Percentiles rank a stretch among this genome's conserved stretches.
These are phyloP conservation scores for Netelia fuscicornis DNA, from an alignment of 2,888 invertebrate genomes.

Conservation along the genomic window DNA sequence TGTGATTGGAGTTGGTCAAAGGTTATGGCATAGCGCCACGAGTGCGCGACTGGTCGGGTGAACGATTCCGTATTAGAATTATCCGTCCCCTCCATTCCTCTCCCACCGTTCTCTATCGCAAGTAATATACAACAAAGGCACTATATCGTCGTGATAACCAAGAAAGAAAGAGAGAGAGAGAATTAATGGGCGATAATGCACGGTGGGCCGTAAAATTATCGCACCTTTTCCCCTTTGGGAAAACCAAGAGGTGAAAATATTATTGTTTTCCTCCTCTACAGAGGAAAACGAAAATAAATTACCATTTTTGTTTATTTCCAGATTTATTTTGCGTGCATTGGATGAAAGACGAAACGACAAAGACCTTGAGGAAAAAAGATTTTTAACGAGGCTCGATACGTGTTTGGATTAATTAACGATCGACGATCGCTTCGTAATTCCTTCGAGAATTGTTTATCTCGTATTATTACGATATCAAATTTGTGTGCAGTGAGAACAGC, in stretches of 20 bases:
- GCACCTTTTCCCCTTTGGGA: constrained; percentile 29
- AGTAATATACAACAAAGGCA: neutral
- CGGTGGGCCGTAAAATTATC: constrained; percentile 71
- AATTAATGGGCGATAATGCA: constrained; percentile 72
- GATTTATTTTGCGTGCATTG: too few relatives aligned
- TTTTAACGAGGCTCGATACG: neutral
- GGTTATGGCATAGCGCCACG: constrained; percentile 72
- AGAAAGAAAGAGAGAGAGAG: constrained; percentile 4
- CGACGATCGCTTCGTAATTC: constrained; percentile 20
- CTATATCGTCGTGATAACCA: neutral
- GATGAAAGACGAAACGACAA: too few relatives aligned
- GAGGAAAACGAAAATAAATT: too few relatives aligned
- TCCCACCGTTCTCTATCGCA: constrained; percentile 56
- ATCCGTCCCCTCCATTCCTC: constrained; percentile 72
- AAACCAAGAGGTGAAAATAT: neutral
- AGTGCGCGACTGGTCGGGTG: constrained; percentile 53
- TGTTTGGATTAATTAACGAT: constrained; percentile 1
- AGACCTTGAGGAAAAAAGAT: neutral
- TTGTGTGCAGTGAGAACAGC: constrained; percentile 13
- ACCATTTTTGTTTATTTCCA: too few relatives aligned
- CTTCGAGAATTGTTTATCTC: neutral
- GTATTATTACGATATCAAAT: neutral
- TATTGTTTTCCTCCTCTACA: neutral
- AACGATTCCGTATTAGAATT: constrained; percentile 79
- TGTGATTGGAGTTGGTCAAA: constrained; percentile 76